A percentile compares a stretch with the other conserved stretches of the same genome.
Conservation (phyloP, 2,888 invertebrate species). For the Standfussiana lucernea region DNA sequence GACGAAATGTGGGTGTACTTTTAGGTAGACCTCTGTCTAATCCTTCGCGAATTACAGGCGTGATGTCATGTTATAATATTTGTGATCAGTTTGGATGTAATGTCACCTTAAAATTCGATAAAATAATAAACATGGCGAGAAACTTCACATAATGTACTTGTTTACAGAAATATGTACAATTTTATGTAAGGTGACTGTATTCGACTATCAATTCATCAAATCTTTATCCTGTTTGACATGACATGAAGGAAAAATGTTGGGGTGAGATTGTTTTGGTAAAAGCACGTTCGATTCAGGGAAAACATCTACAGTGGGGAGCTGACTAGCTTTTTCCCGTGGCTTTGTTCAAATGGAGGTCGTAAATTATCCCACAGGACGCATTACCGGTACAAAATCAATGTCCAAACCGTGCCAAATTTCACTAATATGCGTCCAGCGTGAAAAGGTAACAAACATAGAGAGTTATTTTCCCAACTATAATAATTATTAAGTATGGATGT, state of each 20-base stretch:
- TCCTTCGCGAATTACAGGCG: no score
- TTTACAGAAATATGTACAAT: not conserved
- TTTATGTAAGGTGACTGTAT: not conserved
- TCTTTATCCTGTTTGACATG: constrained; percentile 23
- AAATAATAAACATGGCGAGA: not conserved
- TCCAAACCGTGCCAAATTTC: not conserved
- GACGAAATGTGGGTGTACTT: no score
- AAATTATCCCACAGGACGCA: not conserved
- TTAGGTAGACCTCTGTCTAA: no score
- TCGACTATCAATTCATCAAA: constrained; percentile 4
- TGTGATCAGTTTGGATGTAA: not conserved
- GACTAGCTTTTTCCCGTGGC: no score
- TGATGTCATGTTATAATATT: no score
- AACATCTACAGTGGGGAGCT: not conserved
- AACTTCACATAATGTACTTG: not conserved
- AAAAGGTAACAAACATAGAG: not conserved
- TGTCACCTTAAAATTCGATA: not conserved
- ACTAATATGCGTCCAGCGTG: not conserved
- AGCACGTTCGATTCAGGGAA: not conserved
- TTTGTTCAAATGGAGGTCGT: not conserved
- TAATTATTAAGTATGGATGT: no score
- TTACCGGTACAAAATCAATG: not conserved
- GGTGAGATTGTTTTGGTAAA: constrained; percentile 11
- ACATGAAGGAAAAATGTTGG: not conserved
- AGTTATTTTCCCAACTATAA: not conserved